Evolutionary conservation across 2,888 invertebrate genomes (phyloP), one percentile per base, ranked within the genome.

Genomic region (Criorhina ranunculi): DNA sequence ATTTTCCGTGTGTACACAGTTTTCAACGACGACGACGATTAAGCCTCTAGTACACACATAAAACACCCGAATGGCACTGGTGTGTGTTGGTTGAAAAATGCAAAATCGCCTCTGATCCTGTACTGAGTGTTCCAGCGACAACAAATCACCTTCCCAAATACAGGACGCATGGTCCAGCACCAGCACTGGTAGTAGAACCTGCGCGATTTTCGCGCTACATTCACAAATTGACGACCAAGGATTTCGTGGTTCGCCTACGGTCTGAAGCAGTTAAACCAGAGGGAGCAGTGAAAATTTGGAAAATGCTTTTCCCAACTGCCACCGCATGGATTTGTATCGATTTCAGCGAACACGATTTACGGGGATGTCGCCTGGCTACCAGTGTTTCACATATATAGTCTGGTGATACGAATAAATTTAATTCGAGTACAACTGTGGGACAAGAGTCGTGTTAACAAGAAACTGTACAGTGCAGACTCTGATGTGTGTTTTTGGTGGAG

Each of bases 271-370:
- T 31, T 62, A 40, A 49, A 64, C 7, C 24, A 24, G 40, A 35
- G 3, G 33, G 24, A 8, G 35, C 9, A 19, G 73, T 64, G 79
- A 73, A 69, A 79, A 73, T 79, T 83, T 83, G 73, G 83, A 69
- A 79, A 83, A 79, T 69, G 73, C 79, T 79, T 83, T 78, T 67
- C 35, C 73, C 19, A 44, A 49, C 69, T 49, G 42, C 75, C 69
- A 69, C 78, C 82, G 40, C 83, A 79, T 75, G 83, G 83, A 83
- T 83, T 83, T 83, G 83, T 83, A 83, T 83, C 83, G 83, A 83
- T 83, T 83, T 83, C 83, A 83, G 69, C 83, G 69, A 60, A 70
- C 64, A 75, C 62, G 69, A 85, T 85, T 85, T 85, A 85, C 75
- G 85, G 70, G 64, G 37, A 80, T 76, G 70, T 80, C 70, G 85